Conservation (phyloP, 2,113 vertebrate species). For the Anthoscopus minutus region DNA sequence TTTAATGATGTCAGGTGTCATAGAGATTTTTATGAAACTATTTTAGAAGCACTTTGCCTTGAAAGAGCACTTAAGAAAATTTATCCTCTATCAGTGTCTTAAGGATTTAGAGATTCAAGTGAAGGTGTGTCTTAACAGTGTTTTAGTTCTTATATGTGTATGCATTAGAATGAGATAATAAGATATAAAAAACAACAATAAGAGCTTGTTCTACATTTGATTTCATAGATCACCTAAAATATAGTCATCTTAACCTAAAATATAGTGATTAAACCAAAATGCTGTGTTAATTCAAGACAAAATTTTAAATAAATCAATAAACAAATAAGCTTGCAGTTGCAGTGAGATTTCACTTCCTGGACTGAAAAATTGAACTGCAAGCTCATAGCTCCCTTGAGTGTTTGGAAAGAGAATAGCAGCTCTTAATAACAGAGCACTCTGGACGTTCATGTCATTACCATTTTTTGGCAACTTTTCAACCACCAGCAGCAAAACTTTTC, state of each 20-base stretch:
- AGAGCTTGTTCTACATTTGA: neutral
- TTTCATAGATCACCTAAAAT: neutral
- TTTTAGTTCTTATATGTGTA: neutral
- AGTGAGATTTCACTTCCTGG: constrained; percentile 1
- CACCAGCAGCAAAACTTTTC: constrained; percentile 20
- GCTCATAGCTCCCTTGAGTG: constrained; percentile 63
- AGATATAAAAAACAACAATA: neutral
- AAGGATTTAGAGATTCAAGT: neutral
- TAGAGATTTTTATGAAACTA: neutral
- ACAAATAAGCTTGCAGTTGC: neutral
- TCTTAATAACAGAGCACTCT: constrained; percentile 37
- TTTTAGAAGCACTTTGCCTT: neutral
- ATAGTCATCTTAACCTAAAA: neutral
- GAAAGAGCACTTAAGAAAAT: neutral
- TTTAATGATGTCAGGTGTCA: neutral
- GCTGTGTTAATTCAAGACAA: neutral
- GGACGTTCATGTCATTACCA: neutral
- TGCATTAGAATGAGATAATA: neutral
- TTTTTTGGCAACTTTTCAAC: constrained; percentile 44
- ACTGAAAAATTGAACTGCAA: constrained; percentile 29
- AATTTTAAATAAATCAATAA: neutral
- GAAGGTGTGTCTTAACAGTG: neutral
- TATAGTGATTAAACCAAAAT: neutral
- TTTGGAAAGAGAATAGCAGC: constrained; percentile 53
- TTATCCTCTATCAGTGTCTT: neutral